phyloP scores from a whole-genome alignment of 2,113 vertebrate genomes.

The Gopherus evgoodei region DNA sequence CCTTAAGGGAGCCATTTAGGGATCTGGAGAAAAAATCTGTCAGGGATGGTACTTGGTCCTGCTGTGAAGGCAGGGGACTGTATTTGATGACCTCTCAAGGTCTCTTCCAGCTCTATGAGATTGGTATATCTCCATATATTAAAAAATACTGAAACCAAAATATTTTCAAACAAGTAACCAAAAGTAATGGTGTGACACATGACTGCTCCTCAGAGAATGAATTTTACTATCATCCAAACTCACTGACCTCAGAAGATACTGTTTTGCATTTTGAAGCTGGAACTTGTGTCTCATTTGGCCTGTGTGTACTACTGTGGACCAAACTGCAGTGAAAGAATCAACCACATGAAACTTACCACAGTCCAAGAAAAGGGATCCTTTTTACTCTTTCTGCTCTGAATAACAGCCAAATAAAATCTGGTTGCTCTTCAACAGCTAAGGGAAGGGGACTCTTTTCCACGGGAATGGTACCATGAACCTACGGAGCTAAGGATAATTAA shows the following conservation, averaged over 20 bases:
- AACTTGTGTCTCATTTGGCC: background rate
- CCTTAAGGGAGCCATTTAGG: no score
- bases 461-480: background rate
- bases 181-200: constrained; percentile 1
- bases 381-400: background rate
- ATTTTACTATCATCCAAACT: constrained; percentile 47
- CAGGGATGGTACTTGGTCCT: no score
- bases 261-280: background rate
- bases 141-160: background rate
- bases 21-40: no score
- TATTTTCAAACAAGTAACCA: background rate
- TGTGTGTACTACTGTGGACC: background rate
- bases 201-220: background rate
- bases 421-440: background rate
- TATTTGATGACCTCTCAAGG: no score
- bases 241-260: constrained; percentile 53
- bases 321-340: background rate
- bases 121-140: no score
- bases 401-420: background rate
- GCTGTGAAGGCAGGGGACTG: no score
- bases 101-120: no score
- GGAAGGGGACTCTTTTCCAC: background rate
- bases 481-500: background rate
- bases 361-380: background rate
- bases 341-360: background rate